Conservation (phyloP, 2,113 vertebrate species). For the Gopherus flavomarginatus region DNA sequence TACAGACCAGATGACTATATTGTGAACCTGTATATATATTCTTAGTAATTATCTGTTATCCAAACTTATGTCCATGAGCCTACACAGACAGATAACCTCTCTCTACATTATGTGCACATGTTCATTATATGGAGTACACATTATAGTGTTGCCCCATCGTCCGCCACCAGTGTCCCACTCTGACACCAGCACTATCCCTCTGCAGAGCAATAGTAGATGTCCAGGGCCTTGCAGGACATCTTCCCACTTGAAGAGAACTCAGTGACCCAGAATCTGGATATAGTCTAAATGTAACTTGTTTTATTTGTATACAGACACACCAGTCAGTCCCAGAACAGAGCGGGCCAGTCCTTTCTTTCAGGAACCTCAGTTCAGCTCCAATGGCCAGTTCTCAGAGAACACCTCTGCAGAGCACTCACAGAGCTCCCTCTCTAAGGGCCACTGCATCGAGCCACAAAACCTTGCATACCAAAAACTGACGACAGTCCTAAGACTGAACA, state of each 20-base stretch:
- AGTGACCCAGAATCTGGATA: not conserved
- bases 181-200: not conserved
- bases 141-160: not conserved
- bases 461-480: not conserved
- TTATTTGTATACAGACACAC: not conserved
- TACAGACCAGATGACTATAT: not conserved
- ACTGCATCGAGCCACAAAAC: not conserved
- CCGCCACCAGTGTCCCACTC: not conserved
- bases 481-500: not conserved
- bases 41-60: not conserved
- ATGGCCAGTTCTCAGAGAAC: too few relatives aligned
- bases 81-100: not conserved
- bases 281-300: not conserved
- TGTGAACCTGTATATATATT: not conserved
- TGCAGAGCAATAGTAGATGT: not conserved
- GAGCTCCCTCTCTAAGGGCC: not conserved
- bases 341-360: too few relatives aligned
- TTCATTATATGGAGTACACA: not conserved
- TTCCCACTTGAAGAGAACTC: not conserved
- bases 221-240: not conserved
- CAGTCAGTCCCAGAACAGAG: too few relatives aligned
- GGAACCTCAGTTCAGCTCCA: too few relatives aligned
- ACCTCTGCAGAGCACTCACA: not conserved
- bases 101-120: not conserved
- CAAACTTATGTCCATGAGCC: not conserved